These are phyloP conservation scores for Bursaphelenchus mucronatus DNA, from an alignment of 1,140 invertebrate species.

Conservation along the genomic window DNA sequence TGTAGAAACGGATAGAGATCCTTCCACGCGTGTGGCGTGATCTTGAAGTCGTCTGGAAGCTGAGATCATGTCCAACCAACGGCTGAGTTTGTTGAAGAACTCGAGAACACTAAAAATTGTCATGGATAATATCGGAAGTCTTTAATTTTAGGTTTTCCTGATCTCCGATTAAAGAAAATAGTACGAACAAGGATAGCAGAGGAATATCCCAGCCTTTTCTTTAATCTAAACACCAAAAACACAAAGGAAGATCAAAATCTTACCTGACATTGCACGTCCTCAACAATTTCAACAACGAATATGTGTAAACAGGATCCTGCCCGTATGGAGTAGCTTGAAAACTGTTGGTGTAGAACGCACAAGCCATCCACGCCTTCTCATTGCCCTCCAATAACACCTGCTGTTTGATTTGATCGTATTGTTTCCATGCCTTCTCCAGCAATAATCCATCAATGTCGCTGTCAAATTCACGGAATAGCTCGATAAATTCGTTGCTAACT, in stretches of 20 bases:
- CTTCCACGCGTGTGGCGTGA: conserved; percentile 79
- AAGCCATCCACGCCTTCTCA: conserved; percentile 44
- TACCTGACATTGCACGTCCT: conserved; percentile 45
- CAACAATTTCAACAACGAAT: conserved; percentile 37
- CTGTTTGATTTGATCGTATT: conserved; percentile 42
- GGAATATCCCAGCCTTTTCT: too few relatives aligned
- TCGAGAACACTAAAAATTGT: conserved; percentile 73
- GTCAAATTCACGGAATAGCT: conserved; percentile 41
- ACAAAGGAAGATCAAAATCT: background rate
- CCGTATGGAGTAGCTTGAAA: conserved; percentile 51
- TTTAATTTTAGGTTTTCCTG: too few relatives aligned
- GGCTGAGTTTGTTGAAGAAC: conserved; percentile 90
- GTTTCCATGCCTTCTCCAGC: conserved; percentile 45
- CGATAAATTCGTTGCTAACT: conserved; percentile 26
- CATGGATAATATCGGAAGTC: background rate
- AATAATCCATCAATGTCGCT: conserved; percentile 44
- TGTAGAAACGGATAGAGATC: conserved; percentile 88
- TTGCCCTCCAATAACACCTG: conserved; percentile 47
- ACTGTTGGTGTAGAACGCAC: conserved; percentile 45
- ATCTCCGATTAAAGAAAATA: too few relatives aligned
- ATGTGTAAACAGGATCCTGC: conserved; percentile 42
- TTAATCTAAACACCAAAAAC: too few relatives aligned
- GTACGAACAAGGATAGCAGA: too few relatives aligned
- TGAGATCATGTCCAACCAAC: conserved; percentile 89
- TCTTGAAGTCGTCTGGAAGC: conserved; percentile 76